Conservation (phyloP, 2,797 vertebrate genomes). For the Choloepus didactylus region DNA sequence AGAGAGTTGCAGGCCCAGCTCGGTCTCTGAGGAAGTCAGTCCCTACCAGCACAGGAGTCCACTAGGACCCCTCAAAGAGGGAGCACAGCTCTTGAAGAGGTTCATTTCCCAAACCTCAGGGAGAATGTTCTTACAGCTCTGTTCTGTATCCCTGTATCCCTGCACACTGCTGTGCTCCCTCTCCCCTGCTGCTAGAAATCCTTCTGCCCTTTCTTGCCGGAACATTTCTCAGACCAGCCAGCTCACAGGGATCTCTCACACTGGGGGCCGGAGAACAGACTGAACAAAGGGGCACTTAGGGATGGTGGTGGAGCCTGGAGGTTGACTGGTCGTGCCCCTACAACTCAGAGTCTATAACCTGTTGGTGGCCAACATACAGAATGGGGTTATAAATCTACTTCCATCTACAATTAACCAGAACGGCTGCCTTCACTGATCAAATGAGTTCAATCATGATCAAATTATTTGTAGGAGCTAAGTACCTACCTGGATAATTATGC, state of each 20-base stretch:
- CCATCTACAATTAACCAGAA: background rate
- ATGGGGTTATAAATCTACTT: background rate
- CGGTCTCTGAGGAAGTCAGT: conserved; percentile 69
- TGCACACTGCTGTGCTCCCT: background rate
- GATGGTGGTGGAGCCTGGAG: background rate
- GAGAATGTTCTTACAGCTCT: background rate
- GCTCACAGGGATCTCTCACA: background rate
- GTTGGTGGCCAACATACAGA: background rate
- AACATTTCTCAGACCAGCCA: background rate
- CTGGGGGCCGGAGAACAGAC: background rate
- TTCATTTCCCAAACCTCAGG: background rate
- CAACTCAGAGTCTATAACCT: background rate
- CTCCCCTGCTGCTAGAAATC: background rate
- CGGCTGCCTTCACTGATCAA: background rate
- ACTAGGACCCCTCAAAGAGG: background rate
- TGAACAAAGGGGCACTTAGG: background rate
- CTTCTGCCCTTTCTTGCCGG: background rate
- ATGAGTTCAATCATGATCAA: background rate
- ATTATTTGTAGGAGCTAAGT: background rate
- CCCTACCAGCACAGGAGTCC: background rate
- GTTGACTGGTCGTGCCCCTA: background rate
- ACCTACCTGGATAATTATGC: background rate
- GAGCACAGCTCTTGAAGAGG: background rate
- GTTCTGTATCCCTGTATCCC: background rate
- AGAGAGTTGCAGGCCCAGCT: conserved; percentile 72